Conservation (phyloP, 1,140 invertebrate genomes). For the Ceratosolen solmsi region DNA sequence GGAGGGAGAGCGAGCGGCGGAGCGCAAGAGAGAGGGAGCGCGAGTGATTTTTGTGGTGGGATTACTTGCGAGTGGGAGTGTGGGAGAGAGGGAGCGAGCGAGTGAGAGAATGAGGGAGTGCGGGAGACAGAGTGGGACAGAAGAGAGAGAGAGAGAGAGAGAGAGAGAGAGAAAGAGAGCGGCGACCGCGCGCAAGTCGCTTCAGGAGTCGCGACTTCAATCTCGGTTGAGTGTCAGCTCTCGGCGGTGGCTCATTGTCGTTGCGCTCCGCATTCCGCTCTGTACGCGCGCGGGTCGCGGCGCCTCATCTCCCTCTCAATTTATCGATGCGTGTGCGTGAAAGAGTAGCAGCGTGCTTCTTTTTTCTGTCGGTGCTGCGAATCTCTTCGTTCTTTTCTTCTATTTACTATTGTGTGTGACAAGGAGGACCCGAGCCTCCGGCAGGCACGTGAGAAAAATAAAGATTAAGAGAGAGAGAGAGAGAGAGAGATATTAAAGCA, state of each 20-base stretch:
- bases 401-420: not conserved
- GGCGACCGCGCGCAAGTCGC: not conserved
- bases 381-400: not conserved
- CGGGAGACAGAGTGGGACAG: not conserved
- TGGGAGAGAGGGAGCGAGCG: not conserved
- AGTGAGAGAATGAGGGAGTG: not conserved
- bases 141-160: not conserved
- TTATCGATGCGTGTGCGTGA: not conserved
- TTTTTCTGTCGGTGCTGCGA: not conserved
- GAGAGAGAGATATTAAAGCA: not conserved
- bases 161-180: not conserved
- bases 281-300: slow-evolving; percentile 6
- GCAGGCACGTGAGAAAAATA: too few species aligned
- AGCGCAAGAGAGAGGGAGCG: not conserved
- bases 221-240: slow-evolving; percentile 29
- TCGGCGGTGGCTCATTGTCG: slow-evolving; percentile 40
- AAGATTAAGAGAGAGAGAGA: too few species aligned
- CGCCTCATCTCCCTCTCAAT: not conserved
- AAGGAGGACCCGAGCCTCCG: not conserved
- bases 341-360: too few species aligned
- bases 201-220: slow-evolving; percentile 17
- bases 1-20: not conserved
- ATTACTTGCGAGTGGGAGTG: not conserved
- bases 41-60: not conserved
- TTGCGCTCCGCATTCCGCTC: not conserved